Conservation (phyloP, 37 sponge, comb jelly and placozoan genomes). For the Tethya wilhelma region DNA sequence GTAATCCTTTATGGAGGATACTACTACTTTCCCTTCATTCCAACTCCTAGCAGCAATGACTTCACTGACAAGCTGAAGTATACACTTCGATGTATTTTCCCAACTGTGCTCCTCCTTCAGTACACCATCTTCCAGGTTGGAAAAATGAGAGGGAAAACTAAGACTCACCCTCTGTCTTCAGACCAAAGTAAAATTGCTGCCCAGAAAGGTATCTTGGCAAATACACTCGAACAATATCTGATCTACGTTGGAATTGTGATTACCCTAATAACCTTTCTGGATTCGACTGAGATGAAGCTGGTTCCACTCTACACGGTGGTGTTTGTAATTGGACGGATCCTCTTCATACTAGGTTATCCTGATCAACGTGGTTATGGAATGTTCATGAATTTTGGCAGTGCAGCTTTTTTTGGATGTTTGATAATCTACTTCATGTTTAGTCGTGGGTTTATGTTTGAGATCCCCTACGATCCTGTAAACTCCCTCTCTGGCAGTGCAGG, state of each 20-base stretch:
- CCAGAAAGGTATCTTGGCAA: constrained; percentile 50
- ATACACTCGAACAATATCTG: constrained; percentile 63
- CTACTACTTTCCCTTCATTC: constrained; percentile 38
- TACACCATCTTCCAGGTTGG: constrained; percentile 10
- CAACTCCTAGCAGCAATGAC: constrained; percentile 37
- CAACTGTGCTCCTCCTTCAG: constrained; percentile 12
- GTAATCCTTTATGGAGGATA: constrained; percentile 51
- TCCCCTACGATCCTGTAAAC: too few species aligned
- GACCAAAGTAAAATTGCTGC: constrained; percentile 43
- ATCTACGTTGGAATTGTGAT: constrained; percentile 9
- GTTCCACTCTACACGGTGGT: constrained; percentile 41
- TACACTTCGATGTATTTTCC: constrained; percentile 43
- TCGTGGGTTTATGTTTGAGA: constrained; percentile 38
- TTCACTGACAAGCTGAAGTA: constrained; percentile 29
- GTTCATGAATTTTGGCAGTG: constrained; percentile 26
- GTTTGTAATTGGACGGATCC: constrained; percentile 50
- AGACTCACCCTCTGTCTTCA: constrained; percentile 47
- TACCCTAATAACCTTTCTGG: constrained; percentile 25
- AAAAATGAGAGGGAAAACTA: not conserved
- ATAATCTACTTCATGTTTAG: constrained; percentile 37
- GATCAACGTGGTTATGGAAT: constrained; percentile 54
- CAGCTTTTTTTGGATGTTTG: constrained; percentile 1
- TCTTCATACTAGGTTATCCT: constrained; percentile 66
- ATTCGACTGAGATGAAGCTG: constrained; percentile 57
- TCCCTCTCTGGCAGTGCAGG: too few species aligned